phyloP scores from a whole-genome alignment of 2,797 vertebrate genomes.

The Knipowitschia caucasica region DNA sequence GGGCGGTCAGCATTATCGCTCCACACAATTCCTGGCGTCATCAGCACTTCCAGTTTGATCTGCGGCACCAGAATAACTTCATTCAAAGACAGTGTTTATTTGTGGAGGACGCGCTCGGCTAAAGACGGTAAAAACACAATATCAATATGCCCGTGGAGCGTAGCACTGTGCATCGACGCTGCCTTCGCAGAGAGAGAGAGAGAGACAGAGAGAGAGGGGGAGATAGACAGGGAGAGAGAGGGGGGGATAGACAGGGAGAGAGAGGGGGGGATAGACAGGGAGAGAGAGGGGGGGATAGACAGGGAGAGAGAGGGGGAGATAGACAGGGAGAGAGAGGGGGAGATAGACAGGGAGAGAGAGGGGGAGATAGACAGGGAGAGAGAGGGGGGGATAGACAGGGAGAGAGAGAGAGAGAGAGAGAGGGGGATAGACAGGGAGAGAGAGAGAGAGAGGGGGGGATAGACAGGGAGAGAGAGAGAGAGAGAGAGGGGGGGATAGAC shows the following conservation, averaged over 20 bases:
- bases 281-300: too few relatives aligned
- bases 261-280: too few relatives aligned
- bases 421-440: too few relatives aligned
- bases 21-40: conserved; percentile 30
- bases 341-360: too few relatives aligned
- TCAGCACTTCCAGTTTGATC: conserved; percentile 46
- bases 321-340: too few relatives aligned
- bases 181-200: conserved; percentile 18
- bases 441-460: conserved; percentile 18
- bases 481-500: too few relatives aligned
- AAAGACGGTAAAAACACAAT: conserved; percentile 32
- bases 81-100: conserved; percentile 48
- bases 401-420: conserved; percentile 17
- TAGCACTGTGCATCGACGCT: conserved; percentile 29
- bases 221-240: too few relatives aligned
- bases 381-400: too few relatives aligned
- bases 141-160: conserved; percentile 37
- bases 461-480: too few relatives aligned
- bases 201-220: conserved; percentile 24
- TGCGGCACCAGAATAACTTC: conserved; percentile 41
- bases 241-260: too few relatives aligned
- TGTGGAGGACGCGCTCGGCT: conserved; percentile 32
- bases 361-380: too few relatives aligned
- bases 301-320: too few relatives aligned
- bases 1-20: conserved; percentile 44